phyloP scores from a whole-genome alignment of 2,797 vertebrate species.

The Urosaurus nigricauda region DNA sequence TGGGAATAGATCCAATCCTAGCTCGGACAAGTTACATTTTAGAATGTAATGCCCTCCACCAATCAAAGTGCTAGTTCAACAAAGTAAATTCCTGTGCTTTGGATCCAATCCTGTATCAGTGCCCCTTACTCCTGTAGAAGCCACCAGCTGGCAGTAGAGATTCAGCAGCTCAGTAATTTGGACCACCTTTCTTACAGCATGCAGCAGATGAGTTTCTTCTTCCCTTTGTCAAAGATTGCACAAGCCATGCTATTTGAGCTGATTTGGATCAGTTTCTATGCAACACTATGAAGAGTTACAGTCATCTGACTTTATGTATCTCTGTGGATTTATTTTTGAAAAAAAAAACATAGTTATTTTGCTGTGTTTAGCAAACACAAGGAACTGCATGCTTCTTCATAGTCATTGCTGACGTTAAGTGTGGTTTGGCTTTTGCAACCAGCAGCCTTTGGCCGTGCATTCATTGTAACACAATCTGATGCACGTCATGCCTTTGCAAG shows the following conservation, averaged over 20 bases:
- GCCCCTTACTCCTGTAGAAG: slow-evolving; percentile 1
- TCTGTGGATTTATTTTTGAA: background rate
- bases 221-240: background rate
- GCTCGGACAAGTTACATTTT: background rate
- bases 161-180: background rate
- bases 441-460: slow-evolving; percentile 14
- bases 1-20: background rate
- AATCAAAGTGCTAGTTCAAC: background rate
- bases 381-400: background rate
- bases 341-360: background rate
- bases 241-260: background rate
- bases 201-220: background rate
- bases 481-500: slow-evolving; percentile 7
- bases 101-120: background rate
- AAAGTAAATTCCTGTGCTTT: background rate
- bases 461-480: slow-evolving; percentile 27
- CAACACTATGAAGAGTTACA: background rate
- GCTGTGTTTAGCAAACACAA: background rate
- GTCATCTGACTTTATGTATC: background rate
- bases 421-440: slow-evolving; percentile 43
- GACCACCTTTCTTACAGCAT: background rate
- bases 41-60: background rate
- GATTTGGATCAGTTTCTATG: background rate
- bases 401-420: slow-evolving; percentile 27
- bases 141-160: slow-evolving; percentile 49